Evolutionary conservation across 2,888 invertebrate genomes (phyloP), one percentile per base, ranked within the genome.

Genomic region (Andrena chrysosceles): DNA sequence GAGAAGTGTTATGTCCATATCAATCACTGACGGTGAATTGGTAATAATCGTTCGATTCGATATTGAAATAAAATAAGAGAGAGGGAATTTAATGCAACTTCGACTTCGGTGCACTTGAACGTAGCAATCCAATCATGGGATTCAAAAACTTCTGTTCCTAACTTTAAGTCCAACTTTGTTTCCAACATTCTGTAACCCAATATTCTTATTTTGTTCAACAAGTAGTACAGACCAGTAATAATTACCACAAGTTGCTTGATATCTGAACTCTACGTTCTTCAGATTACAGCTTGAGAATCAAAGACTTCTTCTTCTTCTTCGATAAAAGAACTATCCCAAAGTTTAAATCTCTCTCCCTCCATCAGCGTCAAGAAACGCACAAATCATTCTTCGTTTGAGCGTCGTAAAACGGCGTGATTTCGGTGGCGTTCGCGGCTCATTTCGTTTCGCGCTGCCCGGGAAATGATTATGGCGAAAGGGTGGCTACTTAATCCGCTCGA

Each of bases 401-500:
- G 59, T 59, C 68, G n/a, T 31, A 26, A 54, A 42, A 54, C 52
- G 29, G 26, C 29, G 42, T 0, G 31, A 23, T 56, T 26, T 52
- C 35, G 49, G 29, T 59, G 42, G 20, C 33, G 49, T 70, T 64
- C 35, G 59, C 79, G 69, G 52, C 31, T 69, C 64, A 42, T 78
- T 79, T 49, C 35, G 63, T 49, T 42, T 52, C 35, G 35, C 23
- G 6, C 29, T 13, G 13, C 16, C n/a, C 42, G 10, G 63, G 73
- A 73, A 73, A 64, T 73, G 63, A 69, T 48, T 59, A 13, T 29
- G 56, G 35, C 23, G 26, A 26, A 26, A 67, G 42, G 35, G 67
- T 52, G 48, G 42, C 59, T 52, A 68, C 48, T 82, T 85, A 81
- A 77, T 77, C 66, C 73, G 68, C 29, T 75, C 75, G 71, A 72